These are phyloP conservation scores for Camponotus vicinus DNA, from an alignment of 1,140 invertebrate genomes.

Conservation along the genomic window DNA sequence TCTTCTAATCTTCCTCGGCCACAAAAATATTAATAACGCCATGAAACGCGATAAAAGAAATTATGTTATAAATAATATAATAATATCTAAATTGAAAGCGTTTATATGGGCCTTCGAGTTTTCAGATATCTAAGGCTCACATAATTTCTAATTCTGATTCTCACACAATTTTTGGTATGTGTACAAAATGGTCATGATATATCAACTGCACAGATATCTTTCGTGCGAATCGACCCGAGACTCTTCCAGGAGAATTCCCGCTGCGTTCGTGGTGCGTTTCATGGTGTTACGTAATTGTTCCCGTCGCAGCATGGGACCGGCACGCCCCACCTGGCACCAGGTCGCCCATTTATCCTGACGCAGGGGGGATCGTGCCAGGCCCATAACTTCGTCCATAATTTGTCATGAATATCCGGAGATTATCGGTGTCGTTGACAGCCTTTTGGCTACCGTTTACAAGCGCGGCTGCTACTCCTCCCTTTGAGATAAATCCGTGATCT, in stretches of 20 bases:
- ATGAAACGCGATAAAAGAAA: no score
- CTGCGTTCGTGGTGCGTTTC: constrained; percentile 68
- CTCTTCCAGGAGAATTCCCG: constrained; percentile 59
- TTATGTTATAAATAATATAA: background rate
- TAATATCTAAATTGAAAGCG: background rate
- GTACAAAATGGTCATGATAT: constrained; percentile 7
- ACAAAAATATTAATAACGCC: background rate
- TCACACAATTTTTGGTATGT: background rate
- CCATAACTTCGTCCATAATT: constrained; percentile 78
- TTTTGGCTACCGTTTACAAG: constrained; percentile 76
- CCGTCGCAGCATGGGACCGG: constrained; percentile 73
- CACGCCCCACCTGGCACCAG: constrained; percentile 81
- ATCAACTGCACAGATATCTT: constrained; percentile 17
- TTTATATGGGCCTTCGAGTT: background rate
- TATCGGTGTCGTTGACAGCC: constrained; percentile 83
- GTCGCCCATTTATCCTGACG: constrained; percentile 75
- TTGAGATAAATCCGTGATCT: background rate
- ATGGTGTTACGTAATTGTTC: constrained; percentile 81
- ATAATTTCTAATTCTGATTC: background rate
- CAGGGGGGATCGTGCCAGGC: constrained; percentile 43
- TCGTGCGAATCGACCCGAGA: constrained; percentile 50
- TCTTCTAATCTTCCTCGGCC: background rate
- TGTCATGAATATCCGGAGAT: constrained; percentile 85
- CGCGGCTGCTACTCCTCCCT: constrained; percentile 23
- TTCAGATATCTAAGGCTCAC: background rate